Percentiles rank a stretch among this genome's conserved stretches.
Evolutionary conservation across 2,797 vertebrate species (phyloP).

Genomic region (Kryptopterus vitreolus): DNA sequence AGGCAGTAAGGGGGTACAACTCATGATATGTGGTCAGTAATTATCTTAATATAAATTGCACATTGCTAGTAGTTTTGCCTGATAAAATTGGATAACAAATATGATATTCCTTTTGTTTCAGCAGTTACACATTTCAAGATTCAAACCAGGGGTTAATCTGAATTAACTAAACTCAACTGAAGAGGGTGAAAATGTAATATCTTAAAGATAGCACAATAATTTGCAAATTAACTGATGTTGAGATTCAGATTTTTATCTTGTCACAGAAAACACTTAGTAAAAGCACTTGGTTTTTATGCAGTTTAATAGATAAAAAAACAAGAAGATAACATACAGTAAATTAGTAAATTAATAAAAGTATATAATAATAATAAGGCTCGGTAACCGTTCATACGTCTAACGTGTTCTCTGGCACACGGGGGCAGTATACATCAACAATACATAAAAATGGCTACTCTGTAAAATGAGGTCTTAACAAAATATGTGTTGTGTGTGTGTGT

Average conservation of each 20-base stretch:
- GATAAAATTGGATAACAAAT: no score
- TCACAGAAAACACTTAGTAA: neutral
- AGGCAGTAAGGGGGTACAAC: neutral
- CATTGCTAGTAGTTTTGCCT: neutral
- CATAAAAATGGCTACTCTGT: neutral
- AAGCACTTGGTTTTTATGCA: neutral
- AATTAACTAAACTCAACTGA: no score
- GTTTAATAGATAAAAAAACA: neutral
- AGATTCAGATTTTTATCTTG: neutral
- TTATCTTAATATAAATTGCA: neutral
- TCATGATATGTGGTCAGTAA: neutral
- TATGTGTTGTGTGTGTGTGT: no score
- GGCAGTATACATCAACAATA: slow-evolving; percentile 26
- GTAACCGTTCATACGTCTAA: neutral
- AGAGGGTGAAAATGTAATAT: no score
- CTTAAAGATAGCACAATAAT: no score
- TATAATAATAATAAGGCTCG: neutral
- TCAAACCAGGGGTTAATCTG: neutral
- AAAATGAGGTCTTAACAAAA: neutral
- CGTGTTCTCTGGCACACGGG: neutral
- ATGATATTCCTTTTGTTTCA: neutral
- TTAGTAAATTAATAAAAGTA: no score
- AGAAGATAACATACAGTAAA: no score
- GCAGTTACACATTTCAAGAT: neutral
- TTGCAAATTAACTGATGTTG: neutral